A percentile compares a stretch with the other conserved stretches of the same genome.
Conservation (phyloP, 2,113 vertebrate genomes). For the Athene noctua region DNA sequence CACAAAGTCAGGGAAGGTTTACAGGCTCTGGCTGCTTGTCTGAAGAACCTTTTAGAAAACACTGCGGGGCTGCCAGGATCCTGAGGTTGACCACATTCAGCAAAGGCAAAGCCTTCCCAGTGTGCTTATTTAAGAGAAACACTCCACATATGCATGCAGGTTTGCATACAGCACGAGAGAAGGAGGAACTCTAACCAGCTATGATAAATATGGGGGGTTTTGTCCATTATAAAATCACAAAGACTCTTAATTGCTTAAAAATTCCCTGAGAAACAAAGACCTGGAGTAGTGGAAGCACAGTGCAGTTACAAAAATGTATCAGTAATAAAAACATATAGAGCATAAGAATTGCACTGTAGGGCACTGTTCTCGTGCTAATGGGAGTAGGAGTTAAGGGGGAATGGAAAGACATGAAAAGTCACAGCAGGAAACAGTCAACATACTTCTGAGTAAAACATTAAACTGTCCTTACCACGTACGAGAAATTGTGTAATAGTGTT, state of each 20-base stretch:
- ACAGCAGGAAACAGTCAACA: background rate
- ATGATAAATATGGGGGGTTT: background rate
- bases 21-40: background rate
- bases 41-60: background rate
- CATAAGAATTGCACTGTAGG: background rate
- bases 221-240: background rate
- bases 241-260: background rate
- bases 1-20: background rate
- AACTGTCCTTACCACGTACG: background rate
- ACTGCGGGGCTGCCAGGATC: background rate
- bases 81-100: background rate
- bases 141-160: fast-evolving
- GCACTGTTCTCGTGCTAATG: background rate
- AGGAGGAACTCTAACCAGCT: background rate
- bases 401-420: background rate
- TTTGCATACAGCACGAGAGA: background rate
- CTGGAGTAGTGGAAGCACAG: background rate
- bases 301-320: background rate
- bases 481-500: background rate
- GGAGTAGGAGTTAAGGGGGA: background rate
- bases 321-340: background rate
- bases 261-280: background rate
- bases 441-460: background rate
- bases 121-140: background rate
- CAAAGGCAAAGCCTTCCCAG: background rate